Base-by-base conservation (phyloP, 2,888 invertebrate genomes). In the Thelaira solivaga region DNA sequence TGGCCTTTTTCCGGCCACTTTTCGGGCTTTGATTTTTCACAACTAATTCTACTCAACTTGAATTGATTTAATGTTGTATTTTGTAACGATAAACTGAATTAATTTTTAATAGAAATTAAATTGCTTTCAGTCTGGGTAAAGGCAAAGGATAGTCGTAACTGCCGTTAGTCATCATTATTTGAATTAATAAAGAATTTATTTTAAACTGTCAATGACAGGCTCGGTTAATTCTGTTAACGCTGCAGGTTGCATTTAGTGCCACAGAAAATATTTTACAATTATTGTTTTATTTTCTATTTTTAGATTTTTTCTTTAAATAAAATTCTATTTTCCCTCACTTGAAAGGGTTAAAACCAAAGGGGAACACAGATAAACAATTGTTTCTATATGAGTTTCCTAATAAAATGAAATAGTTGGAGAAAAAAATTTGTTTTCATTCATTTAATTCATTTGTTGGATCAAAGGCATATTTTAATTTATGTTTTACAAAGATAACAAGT, bases 401-500 rank as follows among this genome's bases (percentile, higher is more conserved):
- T n/a, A n/a, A n/a, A n/a, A n/a, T n/a, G n/a, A n/a, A 51, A 51
- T 29, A 4, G 24, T 18, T 26, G 29, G 13, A 34, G 11, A 4
- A 31, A 43, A 41, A 18, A 36, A 31, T 71, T 61, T 64, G 20
- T 49, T n/a, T 59, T 51, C 34, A 39, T 64, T 68, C 64, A 51
- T 62, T 47, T 47, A 13, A 43, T 39, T 68, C 45, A 68, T 53
- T 41, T 4, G 31, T 59, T 47, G 45, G 73, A 73, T 49, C 51
- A 53, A 53, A 64, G 77, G 64, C 77, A 73, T 59, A 73, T 73
- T 78, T 73, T 73, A 69, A 74, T 78, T 78, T 78, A 39, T 69
- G 64, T 47, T 62, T 65, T 73, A 69, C 69, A 43, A 45, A 69
- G 77, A 77, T 73, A 65, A 51, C 68, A 62, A 57, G 36, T 61